Base-by-base conservation (phyloP, 1,140 invertebrate genomes). In the Pectinophora gossypiella region DNA sequence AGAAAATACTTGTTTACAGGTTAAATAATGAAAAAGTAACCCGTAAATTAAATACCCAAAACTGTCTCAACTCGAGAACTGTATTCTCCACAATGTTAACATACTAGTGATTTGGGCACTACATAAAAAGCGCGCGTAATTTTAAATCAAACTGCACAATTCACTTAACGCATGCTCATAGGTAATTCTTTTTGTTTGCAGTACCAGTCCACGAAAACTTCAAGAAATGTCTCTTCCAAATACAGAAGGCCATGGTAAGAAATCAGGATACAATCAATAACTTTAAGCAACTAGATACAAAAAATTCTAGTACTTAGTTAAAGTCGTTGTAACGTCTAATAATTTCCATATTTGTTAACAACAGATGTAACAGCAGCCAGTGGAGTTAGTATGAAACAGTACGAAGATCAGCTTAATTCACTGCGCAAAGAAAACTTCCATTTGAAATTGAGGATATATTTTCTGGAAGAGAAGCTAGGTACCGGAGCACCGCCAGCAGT, bases 381-480 rank as follows among this genome's bases (percentile, higher is more conserved):
- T 54, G 78, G 78, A 2, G 59, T 84, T 9, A 86, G 83, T 1
- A 94, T 97, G 89, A 97, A 96, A 61, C 96, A 98, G 60, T 95
- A 95, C 70, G 96, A 98, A 71, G 95, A 97, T 80, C 94, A 97
- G 74, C 83, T 97, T 48, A 91, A 91, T 16, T 88, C 90, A 12
- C 85, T 98, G 40, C 92, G 94, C 55, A 97, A 97, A 70, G 96
- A 98, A 72, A 98, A 98, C 82, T 98, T 98, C 71, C 95, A 96
- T 80, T 87, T 98, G 0, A 98, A 97, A 80, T 85, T 97, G 42
- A 89, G 96, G 19, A 95, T 98, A 54, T 98, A 97, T 85, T 96
- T 97, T 75, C 87, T 97, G 44, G 96, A 98, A 76, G 96, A 98
- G 81, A 90, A 93, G 60, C 91, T 95, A 82, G 92, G 93, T 6